A percentile compares a stretch with the other conserved stretches of the same genome.
Conservation (phyloP, 2,113 vertebrate species). For the Elephas maximus region DNA sequence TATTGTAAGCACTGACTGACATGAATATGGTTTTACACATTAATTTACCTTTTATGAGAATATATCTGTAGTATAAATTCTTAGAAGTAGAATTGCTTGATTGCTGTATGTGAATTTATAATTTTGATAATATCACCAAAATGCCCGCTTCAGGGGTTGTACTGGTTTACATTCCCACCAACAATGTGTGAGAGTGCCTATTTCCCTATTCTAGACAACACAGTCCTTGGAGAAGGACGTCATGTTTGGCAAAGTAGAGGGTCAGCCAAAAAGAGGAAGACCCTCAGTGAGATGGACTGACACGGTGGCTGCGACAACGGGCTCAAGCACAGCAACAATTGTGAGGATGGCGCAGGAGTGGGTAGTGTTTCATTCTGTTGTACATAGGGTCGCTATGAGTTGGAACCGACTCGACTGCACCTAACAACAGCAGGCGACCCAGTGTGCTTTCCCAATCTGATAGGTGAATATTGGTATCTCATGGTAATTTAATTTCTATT, state of each 20-base stretch:
- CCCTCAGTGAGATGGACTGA: no score
- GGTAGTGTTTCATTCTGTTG: no score
- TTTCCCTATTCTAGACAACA: background rate
- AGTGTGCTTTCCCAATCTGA: background rate
- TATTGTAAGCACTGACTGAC: background rate
- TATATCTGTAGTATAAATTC: background rate
- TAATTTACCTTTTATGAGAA: background rate
- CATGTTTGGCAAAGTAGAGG: no score
- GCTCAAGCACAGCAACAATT: no score
- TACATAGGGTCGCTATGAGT: no score
- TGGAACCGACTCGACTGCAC: no score
- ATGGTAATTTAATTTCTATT: background rate
- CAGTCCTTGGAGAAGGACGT: no score
- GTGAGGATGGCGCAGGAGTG: no score
- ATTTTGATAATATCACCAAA: background rate
- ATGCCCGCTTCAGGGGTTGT: background rate
- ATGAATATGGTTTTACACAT: background rate
- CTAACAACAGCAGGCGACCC: background rate
- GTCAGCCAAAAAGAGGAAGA: no score
- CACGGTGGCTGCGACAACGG: no score
- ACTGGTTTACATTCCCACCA: background rate
- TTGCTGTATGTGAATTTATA: background rate
- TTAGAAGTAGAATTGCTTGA: slow-evolving; percentile 21
- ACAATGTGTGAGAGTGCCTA: no score
- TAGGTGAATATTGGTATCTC: background rate